Base-by-base conservation (phyloP, 2,888 invertebrate genomes). In the Brenthis daphne region DNA sequence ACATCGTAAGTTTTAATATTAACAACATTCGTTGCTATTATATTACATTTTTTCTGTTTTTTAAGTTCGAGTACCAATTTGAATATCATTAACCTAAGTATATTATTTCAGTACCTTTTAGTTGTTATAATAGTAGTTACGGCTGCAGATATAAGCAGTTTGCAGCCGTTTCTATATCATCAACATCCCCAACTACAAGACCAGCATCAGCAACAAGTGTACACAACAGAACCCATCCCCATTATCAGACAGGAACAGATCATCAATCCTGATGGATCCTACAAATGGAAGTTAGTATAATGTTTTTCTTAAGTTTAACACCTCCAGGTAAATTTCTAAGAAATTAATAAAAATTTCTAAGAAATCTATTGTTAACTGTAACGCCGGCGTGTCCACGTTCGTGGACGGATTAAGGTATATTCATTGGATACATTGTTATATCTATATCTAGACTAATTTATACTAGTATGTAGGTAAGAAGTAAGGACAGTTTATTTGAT, bases 251-350 rank as follows among this genome's bases (percentile, higher is more conserved):
- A 95, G 82, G 95, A 95, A 74, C 94, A 95, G 77, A 94, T 95
- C 78, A 93, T 95, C 24, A 95, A 95, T 77, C 94, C 94, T 47
- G 96, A 96, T 83, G 96, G 96, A 73, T 94, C 95, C 65, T 94
- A 94, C 76, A 93, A 92, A 78, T 94, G 90, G 86, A 93, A 90
- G 92, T 94, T 56, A 77, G 75, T 74, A 56, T 37, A 37, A 37
- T 43, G 37, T 11, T 43, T 43, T 43, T 2, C n/a, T 50, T 33
- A 48, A 14, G 13, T 24, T 4, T 29, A n/a, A n/a, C n/a, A n/a
- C n/a, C n/a, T n/a, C n/a, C n/a, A n/a, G n/a, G n/a, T n/a, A n/a
- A n/a, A n/a, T n/a, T n/a, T n/a, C n/a, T n/a, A n/a, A n/a, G n/a
- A n/a, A n/a, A n/a, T n/a, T n/a, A n/a, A n/a, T n/a, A n/a, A n/a